phyloP scores from a whole-genome alignment of 2,797 vertebrate genomes.

The Dendrocincla fuliginosa region DNA sequence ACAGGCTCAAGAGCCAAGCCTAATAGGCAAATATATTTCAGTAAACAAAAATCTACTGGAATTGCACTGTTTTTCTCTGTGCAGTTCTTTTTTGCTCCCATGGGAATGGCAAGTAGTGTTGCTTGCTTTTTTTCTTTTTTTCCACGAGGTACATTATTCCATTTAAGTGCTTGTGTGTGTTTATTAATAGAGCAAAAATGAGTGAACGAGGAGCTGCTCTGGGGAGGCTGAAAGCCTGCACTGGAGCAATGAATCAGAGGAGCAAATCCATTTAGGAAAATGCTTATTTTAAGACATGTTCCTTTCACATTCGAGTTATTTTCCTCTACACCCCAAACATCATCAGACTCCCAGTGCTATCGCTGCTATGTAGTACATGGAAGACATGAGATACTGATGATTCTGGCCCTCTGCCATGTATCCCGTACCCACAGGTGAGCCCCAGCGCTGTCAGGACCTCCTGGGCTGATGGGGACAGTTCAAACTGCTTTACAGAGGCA shows the following conservation, averaged over 20 bases:
- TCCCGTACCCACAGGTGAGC: not conserved
- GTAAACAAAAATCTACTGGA: not conserved
- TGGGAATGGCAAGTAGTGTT: not conserved
- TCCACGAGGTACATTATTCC: not conserved
- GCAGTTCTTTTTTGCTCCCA: not conserved
- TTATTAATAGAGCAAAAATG: conserved; percentile 65
- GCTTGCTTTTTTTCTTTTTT: not conserved
- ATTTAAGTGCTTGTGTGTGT: conserved; percentile 19
- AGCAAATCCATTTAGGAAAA: conserved; percentile 40
- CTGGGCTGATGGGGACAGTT: not conserved
- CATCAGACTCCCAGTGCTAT: not conserved
- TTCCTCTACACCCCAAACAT: not conserved
- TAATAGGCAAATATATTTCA: not conserved
- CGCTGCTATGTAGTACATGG: not conserved
- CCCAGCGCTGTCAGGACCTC: not conserved
- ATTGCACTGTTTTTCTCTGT: not conserved
- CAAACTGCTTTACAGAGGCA: not conserved
- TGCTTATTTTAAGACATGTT: conserved; percentile 2
- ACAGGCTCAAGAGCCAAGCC: not conserved
- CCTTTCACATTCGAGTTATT: conserved; percentile 5
- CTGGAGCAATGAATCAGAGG: conserved; percentile 37
- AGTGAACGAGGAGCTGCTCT: conserved; percentile 21
- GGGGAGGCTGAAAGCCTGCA: conserved; percentile 39
- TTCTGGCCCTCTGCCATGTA: accelerated
- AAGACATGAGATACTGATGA: not conserved